Evolutionary conservation across 2,888 invertebrate species (phyloP).

Genomic region (Drosophila colorata): DNA sequence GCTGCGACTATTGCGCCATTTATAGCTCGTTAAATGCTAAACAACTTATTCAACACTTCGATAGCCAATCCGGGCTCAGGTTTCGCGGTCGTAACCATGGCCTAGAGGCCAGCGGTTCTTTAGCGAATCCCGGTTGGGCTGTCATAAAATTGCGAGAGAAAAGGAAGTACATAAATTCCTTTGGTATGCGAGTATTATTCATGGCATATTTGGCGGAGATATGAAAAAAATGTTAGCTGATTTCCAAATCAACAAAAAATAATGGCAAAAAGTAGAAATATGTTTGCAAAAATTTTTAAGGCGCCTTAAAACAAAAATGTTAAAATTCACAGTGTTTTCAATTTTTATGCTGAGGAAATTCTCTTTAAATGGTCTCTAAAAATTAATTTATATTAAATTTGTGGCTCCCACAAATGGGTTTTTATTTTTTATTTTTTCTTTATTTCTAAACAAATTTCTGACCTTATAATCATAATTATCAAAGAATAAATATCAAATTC

Average conservation of each 20-base stretch:
- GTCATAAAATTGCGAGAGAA: background rate
- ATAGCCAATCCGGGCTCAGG: background rate
- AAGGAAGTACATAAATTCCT: background rate
- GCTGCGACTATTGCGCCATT: slow-evolving; percentile 47
- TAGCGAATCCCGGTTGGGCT: background rate
- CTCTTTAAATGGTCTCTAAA: too few species aligned
- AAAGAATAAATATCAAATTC: slow-evolving; percentile 20
- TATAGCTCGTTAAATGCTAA: slow-evolving; percentile 74
- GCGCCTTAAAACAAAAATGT: too few species aligned
- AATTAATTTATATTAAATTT: too few species aligned
- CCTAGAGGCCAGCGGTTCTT: slow-evolving; percentile 9
- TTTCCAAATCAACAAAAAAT: too few species aligned
- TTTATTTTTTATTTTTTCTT: background rate
- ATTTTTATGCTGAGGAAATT: too few species aligned
- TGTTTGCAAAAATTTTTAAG: too few species aligned
- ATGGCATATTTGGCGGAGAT: background rate
- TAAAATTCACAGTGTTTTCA: too few species aligned
- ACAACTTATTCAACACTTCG: slow-evolving; percentile 68
- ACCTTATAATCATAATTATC: slow-evolving; percentile 23
- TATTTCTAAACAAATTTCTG: slow-evolving; percentile 13
- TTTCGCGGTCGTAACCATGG: slow-evolving; percentile 4
- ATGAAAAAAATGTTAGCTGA: too few species aligned
- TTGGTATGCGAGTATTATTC: background rate
- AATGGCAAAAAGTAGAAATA: too few species aligned
- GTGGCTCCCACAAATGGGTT: too few species aligned